Percentiles rank a stretch among this genome's conserved stretches.
Conservation (phyloP, 2,113 vertebrate genomes). For the Sander lucioperca region DNA sequence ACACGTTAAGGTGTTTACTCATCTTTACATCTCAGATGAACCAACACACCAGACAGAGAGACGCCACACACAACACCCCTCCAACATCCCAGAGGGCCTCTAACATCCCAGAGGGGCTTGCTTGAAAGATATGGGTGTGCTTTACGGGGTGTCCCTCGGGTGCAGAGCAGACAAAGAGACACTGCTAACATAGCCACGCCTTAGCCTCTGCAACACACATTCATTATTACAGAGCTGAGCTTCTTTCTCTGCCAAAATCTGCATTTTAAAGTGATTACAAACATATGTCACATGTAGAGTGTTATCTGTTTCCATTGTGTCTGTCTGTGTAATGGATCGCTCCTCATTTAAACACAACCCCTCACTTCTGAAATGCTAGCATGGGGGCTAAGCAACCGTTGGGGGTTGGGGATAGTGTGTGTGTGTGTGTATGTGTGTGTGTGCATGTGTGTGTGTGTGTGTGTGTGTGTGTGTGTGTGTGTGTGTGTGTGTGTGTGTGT, state of each 20-base stretch:
- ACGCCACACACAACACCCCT: slow-evolving; percentile 26
- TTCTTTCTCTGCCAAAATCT: neutral
- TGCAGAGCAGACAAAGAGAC: slow-evolving; percentile 43
- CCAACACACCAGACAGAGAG: slow-evolving; percentile 12
- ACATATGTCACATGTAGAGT: slow-evolving; percentile 24
- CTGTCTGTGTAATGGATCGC: neutral
- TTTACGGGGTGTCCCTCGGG: neutral
- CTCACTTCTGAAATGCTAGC: slow-evolving; percentile 39
- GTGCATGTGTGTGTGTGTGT: slow-evolving; percentile 13
- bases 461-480: no score
- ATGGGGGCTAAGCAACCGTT: neutral
- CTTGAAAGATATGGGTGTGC: neutral
- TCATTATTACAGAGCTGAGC: neutral
- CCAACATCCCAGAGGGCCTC: neutral
- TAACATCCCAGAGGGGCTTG: neutral
- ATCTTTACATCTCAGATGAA: neutral
- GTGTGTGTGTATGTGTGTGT: slow-evolving; percentile 3
- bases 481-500: no score
- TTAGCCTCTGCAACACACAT: neutral
- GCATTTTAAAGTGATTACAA: slow-evolving; percentile 31
- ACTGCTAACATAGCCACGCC: slow-evolving; percentile 10
- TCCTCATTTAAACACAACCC: slow-evolving; percentile 38
- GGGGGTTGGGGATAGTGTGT: slow-evolving; percentile 12
- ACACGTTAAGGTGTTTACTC: slow-evolving; percentile 8
- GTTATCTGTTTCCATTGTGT: slow-evolving; percentile 10